Conservation (phyloP, 1,140 invertebrate genomes). For the Ditylenchus dipsaci region DNA sequence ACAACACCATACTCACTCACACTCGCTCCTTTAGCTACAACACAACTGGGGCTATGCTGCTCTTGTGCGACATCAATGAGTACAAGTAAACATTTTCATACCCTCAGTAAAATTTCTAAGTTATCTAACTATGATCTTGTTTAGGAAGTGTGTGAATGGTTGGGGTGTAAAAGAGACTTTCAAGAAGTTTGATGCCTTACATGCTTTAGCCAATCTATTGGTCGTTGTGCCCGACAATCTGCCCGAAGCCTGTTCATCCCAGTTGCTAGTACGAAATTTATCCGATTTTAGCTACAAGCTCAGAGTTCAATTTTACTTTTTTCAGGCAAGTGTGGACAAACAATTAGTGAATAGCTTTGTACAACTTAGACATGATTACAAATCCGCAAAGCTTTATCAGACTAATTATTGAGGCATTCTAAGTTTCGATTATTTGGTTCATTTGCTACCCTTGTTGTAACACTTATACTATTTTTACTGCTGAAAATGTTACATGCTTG, state of each 20-base stretch:
- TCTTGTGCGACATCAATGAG: constrained; percentile 95
- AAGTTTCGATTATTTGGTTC: too few species aligned
- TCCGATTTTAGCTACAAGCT: not conserved
- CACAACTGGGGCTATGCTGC: constrained; percentile 90
- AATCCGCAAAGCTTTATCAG: constrained; percentile 28
- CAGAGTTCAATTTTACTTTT: not conserved
- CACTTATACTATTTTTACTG: too few species aligned
- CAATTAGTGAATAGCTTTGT: constrained; percentile 23
- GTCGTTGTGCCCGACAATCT: constrained; percentile 92
- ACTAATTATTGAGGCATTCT: constrained; percentile 11
- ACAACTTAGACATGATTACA: constrained; percentile 26
- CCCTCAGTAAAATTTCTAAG: too few species aligned
- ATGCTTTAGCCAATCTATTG: constrained; percentile 88
- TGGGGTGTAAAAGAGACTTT: constrained; percentile 73
- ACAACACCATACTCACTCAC: constrained; percentile 90
- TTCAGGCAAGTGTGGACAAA: constrained; percentile 26
- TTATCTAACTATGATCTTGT: too few species aligned
- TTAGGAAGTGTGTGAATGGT: constrained; percentile 62
- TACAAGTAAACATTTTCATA: constrained; percentile 76
- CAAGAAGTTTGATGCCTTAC: constrained; percentile 84
- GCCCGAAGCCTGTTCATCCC: constrained; percentile 77
- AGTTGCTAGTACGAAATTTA: constrained; percentile 12
- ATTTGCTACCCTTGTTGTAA: too few species aligned
- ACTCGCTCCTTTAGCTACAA: constrained; percentile 90
- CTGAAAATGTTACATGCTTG: too few species aligned